Evolutionary conservation across 2,113 vertebrate genomes (phyloP), one percentile per base, ranked within the genome.

Genomic region (Siniperca knerii): DNA sequence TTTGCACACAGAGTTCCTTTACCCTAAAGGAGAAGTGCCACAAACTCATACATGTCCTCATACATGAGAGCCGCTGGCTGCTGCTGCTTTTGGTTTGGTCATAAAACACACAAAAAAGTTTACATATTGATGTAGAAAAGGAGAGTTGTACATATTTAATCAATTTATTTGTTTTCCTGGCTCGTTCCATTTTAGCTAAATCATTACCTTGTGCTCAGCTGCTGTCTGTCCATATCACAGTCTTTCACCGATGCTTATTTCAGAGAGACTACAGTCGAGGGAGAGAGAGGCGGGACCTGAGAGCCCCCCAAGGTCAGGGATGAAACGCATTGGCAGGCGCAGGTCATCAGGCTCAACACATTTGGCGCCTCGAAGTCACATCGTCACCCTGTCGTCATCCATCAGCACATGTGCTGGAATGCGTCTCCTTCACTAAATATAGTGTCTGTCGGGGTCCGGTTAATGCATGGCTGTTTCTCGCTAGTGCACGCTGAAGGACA

Each of bases 361-460:
- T 95, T 93, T 92, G 93, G 91, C 87, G 87, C 91, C 92, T 90
- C 82, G 66, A 87, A 92, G 92, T 94, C 93, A 90, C 85, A 92
- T 95, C 87, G 84, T 94, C 93, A 91, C 95, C 91, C 90, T 89
- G 93, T 92, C 89, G 83, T 93, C 93, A 93, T 95, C 93, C 92
- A 92, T 95, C 95, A 95, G 87, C 85, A 90, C 93, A 90, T 88
- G 85, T 65, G 66, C 90, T 77, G 91, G 92, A 94, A 94, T 95
- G 92, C 52, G 57, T 86, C 86, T 83, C 86, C 87, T 64, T 74
- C 77, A 81, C 93, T 95, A 95, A 94, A 94, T 93, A 95, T 95
- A 95, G 94, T 80, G 88, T 89, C 65, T 75, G 91, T 65, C 8
- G 57, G 84, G 77, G 74, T 90, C 87, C 75, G 37, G 84, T 89